phyloP scores from a whole-genome alignment of 2,888 invertebrate genomes.

The Apantesis nais region DNA sequence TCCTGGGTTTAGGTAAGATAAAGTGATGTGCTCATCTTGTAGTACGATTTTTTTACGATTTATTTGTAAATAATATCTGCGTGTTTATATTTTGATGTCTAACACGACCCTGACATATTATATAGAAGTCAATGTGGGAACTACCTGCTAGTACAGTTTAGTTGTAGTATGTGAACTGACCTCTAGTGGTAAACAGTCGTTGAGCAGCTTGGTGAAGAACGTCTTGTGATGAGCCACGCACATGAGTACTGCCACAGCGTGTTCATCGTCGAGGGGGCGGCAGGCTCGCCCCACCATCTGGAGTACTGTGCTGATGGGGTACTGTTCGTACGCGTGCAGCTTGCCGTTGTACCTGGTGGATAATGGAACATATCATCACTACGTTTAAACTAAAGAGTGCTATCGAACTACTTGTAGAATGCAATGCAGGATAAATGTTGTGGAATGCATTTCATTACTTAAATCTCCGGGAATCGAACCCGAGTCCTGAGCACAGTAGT shows the following conservation, averaged over 20 bases:
- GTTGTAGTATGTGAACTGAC: constrained; percentile 56
- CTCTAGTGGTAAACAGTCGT: constrained; percentile 98
- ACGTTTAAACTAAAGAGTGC: background rate
- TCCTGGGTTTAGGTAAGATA: too few species aligned
- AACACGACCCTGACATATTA: too few species aligned
- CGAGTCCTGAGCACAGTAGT: too few species aligned
- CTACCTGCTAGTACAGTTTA: background rate
- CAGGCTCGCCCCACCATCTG: constrained; percentile 99
- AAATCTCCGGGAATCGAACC: too few species aligned
- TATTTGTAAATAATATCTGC: too few species aligned
- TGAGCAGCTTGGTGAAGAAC: constrained; percentile 98
- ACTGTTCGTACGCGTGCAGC: constrained; percentile 96
- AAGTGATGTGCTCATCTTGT: too few species aligned
- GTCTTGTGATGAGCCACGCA: constrained; percentile 99
- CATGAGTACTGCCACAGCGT: constrained; percentile 97
- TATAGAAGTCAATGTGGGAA: too few species aligned
- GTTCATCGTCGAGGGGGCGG: constrained; percentile 95
- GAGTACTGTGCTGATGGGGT: constrained; percentile 97
- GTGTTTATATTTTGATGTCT: too few species aligned
- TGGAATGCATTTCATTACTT: background rate
- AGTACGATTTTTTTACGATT: too few species aligned
- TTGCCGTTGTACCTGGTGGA: constrained; percentile 85
- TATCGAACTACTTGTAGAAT: background rate
- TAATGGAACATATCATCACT: background rate
- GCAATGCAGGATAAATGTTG: too few species aligned